Conservation (phyloP, 2,888 invertebrate genomes). For the Ptychoptera albimana region DNA sequence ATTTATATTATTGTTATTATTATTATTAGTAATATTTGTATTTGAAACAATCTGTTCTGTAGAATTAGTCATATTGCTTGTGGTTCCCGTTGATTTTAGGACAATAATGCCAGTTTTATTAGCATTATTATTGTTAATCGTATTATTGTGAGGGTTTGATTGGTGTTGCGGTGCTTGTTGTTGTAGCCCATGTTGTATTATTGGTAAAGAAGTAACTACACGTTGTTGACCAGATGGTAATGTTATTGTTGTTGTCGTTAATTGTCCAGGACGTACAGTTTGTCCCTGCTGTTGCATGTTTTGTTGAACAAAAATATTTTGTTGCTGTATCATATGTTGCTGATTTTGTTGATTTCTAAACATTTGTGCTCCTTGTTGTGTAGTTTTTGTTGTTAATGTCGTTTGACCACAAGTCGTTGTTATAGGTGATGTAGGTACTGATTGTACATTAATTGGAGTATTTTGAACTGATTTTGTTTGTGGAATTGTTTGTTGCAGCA, state of each 20-base stretch:
- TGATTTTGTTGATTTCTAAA: conserved; percentile 6
- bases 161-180: too few relatives aligned
- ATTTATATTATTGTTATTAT: neutral
- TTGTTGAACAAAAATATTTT: neutral
- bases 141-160: too few relatives aligned
- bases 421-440: conserved; percentile 1
- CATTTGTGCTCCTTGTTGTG: conserved; percentile 5
- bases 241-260: too few relatives aligned
- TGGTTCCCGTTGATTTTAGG: conserved; percentile 1
- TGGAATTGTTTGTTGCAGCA: too few relatives aligned
- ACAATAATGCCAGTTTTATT: neutral
- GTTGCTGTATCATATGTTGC: conserved; percentile 1
- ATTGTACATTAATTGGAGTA: too few relatives aligned
- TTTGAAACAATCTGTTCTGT: too few relatives aligned
- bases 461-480: too few relatives aligned
- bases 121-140: neutral
- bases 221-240: too few relatives aligned
- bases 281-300: conserved; percentile 1
- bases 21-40: too few relatives aligned
- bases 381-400: conserved; percentile 25
- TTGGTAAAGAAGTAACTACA: too few relatives aligned
- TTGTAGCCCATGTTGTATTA: too few relatives aligned
- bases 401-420: conserved; percentile 18
- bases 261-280: neutral
- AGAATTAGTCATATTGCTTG: neutral